Conservation (phyloP, 2,113 vertebrate species). For the Pelecanoides urinatrix region DNA sequence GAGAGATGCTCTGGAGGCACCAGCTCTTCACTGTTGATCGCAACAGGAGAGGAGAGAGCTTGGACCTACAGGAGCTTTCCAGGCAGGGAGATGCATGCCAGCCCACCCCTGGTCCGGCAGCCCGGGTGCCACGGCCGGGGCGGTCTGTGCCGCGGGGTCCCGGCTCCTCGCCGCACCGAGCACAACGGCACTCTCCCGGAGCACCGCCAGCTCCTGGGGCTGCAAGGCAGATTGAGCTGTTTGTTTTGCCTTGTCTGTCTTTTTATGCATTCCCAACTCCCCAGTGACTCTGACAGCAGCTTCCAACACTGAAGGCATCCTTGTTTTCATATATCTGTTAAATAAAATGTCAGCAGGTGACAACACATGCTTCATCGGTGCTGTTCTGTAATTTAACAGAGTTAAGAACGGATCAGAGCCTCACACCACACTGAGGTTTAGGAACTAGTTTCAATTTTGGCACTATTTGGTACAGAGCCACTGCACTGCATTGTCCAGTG, state of each 20-base stretch:
- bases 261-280: constrained; percentile 53
- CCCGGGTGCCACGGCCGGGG: fast-evolving
- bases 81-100: background rate
- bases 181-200: fast-evolving
- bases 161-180: fast-evolving
- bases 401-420: background rate
- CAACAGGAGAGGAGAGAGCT: background rate
- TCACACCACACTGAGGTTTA: background rate
- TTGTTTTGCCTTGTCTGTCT: constrained; percentile 64
- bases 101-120: background rate
- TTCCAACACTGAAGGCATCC: constrained; percentile 35
- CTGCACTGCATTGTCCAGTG: background rate
- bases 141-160: fast-evolving
- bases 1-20: background rate
- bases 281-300: constrained; percentile 47
- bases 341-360: constrained; percentile 63
- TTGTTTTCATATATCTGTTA: constrained; percentile 44
- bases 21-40: background rate
- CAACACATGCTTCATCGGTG: background rate
- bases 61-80: background rate
- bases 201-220: background rate
- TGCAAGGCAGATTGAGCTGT: constrained; percentile 44
- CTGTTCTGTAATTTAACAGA: background rate
- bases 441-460: background rate
- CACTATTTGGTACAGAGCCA: background rate